Percentiles rank a stretch among this genome's conserved stretches.
Evolutionary conservation across 2,113 vertebrate genomes (phyloP).

Genomic region (Corydoras sp.): DNA sequence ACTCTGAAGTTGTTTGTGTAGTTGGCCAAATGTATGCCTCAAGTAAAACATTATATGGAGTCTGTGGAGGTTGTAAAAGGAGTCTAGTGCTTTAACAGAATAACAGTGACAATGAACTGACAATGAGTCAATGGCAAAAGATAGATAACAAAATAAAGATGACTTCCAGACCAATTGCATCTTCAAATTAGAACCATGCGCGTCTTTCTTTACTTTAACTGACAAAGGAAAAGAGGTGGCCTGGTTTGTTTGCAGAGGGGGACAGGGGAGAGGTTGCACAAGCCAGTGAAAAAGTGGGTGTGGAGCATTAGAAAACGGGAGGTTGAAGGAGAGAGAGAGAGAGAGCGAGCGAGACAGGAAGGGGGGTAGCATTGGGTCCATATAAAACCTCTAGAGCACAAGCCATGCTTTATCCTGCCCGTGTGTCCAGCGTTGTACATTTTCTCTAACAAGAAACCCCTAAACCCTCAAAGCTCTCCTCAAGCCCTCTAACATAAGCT

Average conservation of each 20-base stretch:
- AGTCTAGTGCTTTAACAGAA: no score
- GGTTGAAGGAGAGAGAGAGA: background rate
- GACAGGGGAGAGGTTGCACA: constrained; percentile 41
- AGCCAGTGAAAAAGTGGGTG: constrained; percentile 38
- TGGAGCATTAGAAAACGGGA: constrained; percentile 3
- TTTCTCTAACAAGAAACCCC: constrained; percentile 58
- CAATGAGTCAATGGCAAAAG: no score
- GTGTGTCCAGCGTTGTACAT: constrained; percentile 55
- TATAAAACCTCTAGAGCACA: constrained; percentile 66
- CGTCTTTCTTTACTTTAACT: constrained; percentile 17
- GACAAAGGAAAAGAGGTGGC: constrained; percentile 37
- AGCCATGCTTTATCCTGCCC: constrained; percentile 61
- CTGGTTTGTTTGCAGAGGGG: constrained; percentile 45
- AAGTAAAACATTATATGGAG: no score
- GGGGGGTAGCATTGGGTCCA: constrained; percentile 40
- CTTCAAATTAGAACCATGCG: background rate
- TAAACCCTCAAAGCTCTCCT: constrained; percentile 33
- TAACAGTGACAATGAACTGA: no score
- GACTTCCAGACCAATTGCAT: no score
- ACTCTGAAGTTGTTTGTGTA: no score
- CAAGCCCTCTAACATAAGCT: constrained; percentile 28
- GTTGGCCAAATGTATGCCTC: no score
- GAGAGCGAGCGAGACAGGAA: constrained; percentile 26
- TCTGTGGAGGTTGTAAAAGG: no score
- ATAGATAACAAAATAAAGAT: no score